phyloP scores from a whole-genome alignment of 2,797 vertebrate species.

The Cossypha heuglini region DNA sequence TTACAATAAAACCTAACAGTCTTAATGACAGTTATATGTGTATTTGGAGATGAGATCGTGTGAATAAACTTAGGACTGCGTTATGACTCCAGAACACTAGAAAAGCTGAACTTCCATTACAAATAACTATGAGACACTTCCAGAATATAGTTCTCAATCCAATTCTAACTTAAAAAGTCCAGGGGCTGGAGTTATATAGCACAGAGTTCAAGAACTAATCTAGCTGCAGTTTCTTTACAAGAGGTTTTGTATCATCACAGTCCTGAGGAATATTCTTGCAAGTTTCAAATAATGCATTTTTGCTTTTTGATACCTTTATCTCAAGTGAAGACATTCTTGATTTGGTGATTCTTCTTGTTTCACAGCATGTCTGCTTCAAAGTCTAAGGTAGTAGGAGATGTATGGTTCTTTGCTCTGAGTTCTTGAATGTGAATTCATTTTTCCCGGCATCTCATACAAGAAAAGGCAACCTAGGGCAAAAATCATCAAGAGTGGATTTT shows the following conservation, averaged over 20 bases:
- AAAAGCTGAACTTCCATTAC: background rate
- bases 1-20: background rate
- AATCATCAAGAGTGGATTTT: background rate
- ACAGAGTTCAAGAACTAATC: background rate
- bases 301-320: background rate
- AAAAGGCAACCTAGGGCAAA: background rate
- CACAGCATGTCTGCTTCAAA: background rate
- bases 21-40: background rate
- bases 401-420: fast-evolving
- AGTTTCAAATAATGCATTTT: background rate
- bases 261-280: background rate
- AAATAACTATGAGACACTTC: background rate
- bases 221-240: background rate
- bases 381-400: background rate
- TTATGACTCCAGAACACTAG: background rate
- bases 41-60: background rate
- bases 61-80: background rate
- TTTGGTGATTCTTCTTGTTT: background rate
- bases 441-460: background rate
- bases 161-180: background rate
- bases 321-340: background rate
- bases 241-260: background rate
- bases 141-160: background rate
- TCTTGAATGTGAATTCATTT: background rate
- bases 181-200: background rate